These are phyloP conservation scores for Chrysina gloriosa DNA, from an alignment of 2,888 invertebrate species.

Conservation along the genomic window DNA sequence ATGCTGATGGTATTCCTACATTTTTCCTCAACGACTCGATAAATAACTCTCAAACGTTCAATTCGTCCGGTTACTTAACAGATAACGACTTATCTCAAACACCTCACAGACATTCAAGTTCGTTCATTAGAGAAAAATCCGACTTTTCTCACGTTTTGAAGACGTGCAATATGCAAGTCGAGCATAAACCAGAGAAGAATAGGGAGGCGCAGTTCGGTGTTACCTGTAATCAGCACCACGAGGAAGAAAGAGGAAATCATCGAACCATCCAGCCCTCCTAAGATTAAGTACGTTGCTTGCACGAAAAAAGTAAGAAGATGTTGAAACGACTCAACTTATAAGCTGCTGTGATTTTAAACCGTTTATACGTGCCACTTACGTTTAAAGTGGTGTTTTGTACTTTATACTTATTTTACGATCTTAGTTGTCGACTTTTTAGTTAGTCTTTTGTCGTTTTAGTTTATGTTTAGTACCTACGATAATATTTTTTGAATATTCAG, in stretches of 20 bases:
- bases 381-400: not conserved
- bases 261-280: slow-evolving; percentile 59
- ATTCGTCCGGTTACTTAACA: slow-evolving; percentile 41
- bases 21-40: slow-evolving; percentile 42
- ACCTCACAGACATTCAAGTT: slow-evolving; percentile 5
- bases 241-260: slow-evolving; percentile 42
- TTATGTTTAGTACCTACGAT: too few relatives aligned
- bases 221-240: slow-evolving; percentile 29
- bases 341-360: slow-evolving; percentile 30
- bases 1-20: slow-evolving; percentile 33
- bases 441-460: too few relatives aligned
- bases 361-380: too few relatives aligned
- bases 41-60: slow-evolving; percentile 26
- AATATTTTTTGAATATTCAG: not conserved
- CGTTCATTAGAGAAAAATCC: slow-evolving; percentile 8
- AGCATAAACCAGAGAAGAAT: not conserved
- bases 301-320: slow-evolving; percentile 59
- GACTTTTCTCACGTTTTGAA: slow-evolving; percentile 33
- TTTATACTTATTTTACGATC: too few relatives aligned
- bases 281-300: slow-evolving; percentile 54
- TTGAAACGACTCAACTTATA: slow-evolving; percentile 55
- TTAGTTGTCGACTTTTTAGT: too few relatives aligned
- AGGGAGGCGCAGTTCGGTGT: slow-evolving; percentile 43
- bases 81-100: slow-evolving; percentile 27
- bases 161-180: slow-evolving; percentile 34